Percentiles rank a stretch among this genome's conserved stretches.
Conservation (phyloP, 2,888 invertebrate genomes). For the Hanleya hanleyi region DNA sequence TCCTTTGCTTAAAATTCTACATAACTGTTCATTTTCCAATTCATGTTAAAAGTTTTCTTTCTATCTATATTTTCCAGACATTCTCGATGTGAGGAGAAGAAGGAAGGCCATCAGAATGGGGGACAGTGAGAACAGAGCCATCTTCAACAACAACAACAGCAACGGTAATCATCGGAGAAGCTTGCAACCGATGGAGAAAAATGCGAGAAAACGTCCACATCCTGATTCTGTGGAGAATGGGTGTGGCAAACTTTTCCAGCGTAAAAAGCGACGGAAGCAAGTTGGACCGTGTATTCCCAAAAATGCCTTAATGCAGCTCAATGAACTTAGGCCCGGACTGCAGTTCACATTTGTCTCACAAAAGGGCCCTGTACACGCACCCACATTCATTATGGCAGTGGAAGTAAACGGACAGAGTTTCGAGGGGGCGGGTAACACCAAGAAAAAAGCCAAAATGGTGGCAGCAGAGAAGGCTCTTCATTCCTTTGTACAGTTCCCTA, state of each 20-base stretch:
- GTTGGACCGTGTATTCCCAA: constrained; percentile 41
- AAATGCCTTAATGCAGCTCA: constrained; percentile 76
- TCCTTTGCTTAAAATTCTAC: no score
- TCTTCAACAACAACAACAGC: not conserved
- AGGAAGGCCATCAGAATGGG: no score
- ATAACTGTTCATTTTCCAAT: no score
- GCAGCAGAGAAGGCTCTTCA: constrained; percentile 66
- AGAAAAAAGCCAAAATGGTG: constrained; percentile 84
- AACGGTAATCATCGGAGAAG: not conserved
- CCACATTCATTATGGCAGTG: constrained; percentile 88
- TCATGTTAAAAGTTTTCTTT: no score
- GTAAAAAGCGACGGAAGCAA: not conserved
- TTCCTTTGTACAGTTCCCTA: constrained; percentile 66
- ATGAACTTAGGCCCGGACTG: constrained; percentile 87
- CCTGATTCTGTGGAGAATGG: not conserved
- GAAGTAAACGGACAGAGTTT: constrained; percentile 81
- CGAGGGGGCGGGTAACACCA: constrained; percentile 81
- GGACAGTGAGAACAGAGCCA: no score
- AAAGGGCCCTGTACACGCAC: constrained; percentile 90
- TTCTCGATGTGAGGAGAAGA: no score
- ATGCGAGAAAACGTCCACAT: not conserved
- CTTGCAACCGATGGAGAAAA: not conserved
- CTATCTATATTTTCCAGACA: no score
- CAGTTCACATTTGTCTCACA: constrained; percentile 84
- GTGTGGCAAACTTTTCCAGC: not conserved